A percentile compares a stretch with the other conserved stretches of the same genome.
phyloP scores from a whole-genome alignment of 2,888 invertebrate genomes.

The Pandemis corylana region DNA sequence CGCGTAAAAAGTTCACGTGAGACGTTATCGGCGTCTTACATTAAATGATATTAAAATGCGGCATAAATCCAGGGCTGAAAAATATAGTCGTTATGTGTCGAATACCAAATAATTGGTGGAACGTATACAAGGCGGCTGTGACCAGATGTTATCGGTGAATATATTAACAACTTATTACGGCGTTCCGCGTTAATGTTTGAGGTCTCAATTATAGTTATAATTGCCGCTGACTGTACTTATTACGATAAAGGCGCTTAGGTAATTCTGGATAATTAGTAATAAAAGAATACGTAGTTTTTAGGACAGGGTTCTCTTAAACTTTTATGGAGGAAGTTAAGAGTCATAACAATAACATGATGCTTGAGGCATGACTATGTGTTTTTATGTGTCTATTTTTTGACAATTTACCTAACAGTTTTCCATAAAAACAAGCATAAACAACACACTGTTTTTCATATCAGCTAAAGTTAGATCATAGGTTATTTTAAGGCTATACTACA shows the following conservation, averaged over 20 bases:
- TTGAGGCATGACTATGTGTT: too few relatives aligned
- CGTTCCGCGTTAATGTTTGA: conserved; percentile 31
- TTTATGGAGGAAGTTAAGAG: too few relatives aligned
- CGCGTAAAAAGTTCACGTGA: conserved; percentile 40
- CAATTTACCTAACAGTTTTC: too few relatives aligned
- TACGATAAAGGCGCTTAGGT: conserved; percentile 24
- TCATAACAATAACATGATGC: too few relatives aligned
- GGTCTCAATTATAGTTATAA: conserved; percentile 37
- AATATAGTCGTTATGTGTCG: conserved; percentile 52
- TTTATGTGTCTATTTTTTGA: too few relatives aligned
- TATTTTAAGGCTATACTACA: too few relatives aligned
- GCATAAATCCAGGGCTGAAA: conserved; percentile 45
- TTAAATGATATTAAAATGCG: conserved; percentile 43
- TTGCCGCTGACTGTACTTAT: conserved; percentile 35
- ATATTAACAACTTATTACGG: conserved; percentile 46
- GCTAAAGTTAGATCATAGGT: too few relatives aligned
- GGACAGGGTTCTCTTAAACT: too few relatives aligned
- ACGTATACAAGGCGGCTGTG: conserved; percentile 38
- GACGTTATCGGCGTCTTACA: conserved; percentile 37
- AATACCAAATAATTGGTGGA: conserved; percentile 51
- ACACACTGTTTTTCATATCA: too few relatives aligned
- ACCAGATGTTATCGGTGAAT: conserved; percentile 45
- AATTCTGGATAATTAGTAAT: conserved; percentile 20
- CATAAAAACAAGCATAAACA: too few relatives aligned
- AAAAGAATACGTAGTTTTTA: background rate